These are phyloP conservation scores for Microplitis manilae DNA, from an alignment of 2,888 invertebrate species.

Conservation along the genomic window DNA sequence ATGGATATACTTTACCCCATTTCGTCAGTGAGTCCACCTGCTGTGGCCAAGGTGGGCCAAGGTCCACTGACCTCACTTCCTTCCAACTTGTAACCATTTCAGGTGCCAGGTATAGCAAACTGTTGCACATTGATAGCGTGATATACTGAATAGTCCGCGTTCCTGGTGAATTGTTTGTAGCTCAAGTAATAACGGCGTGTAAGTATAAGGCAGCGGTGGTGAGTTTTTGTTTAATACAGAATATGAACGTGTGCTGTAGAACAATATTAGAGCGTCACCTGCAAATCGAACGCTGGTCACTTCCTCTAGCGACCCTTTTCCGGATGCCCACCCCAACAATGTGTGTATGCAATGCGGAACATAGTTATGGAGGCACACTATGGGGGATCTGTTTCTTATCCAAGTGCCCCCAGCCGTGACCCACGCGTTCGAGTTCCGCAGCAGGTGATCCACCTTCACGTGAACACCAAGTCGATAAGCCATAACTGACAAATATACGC, in stretches of 20 bases:
- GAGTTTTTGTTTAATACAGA: background rate
- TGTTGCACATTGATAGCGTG: background rate
- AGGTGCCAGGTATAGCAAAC: background rate
- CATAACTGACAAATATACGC: background rate
- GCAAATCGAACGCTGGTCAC: background rate
- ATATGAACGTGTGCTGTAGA: background rate
- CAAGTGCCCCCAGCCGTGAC: slow-evolving; percentile 50
- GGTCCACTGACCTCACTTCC: slow-evolving; percentile 1
- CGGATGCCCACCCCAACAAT: background rate
- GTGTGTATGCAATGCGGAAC: background rate
- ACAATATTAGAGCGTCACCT: background rate
- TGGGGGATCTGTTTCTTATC: slow-evolving; percentile 52
- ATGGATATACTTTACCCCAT: background rate
- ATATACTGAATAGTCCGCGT: background rate
- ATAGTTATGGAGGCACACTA: background rate
- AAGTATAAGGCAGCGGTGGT: background rate
- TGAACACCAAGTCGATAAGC: background rate
- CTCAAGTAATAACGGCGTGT: background rate
- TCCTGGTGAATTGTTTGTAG: background rate
- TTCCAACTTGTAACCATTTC: background rate
- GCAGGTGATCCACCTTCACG: slow-evolving; percentile 7
- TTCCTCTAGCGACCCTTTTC: background rate
- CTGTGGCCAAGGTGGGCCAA: slow-evolving; percentile 1
- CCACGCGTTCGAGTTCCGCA: slow-evolving; percentile 22
- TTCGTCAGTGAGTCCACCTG: background rate